Evolutionary conservation across 2,113 vertebrate species (phyloP).

Genomic region (Athene cunicularia): DNA sequence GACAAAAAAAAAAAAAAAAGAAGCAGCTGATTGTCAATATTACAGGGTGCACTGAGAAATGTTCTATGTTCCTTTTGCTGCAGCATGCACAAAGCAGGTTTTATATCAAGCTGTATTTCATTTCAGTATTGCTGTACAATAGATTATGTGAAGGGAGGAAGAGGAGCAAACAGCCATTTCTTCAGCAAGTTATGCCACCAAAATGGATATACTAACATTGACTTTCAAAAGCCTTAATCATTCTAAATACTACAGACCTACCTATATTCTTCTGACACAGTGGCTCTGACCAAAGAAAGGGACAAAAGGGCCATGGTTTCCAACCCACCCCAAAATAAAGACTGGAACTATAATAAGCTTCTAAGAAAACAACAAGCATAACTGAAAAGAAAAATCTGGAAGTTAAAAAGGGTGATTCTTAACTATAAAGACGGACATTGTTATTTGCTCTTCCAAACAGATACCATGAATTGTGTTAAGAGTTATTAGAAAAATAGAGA

Average conservation of each 20-base stretch:
- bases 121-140: neutral
- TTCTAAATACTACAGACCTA: neutral
- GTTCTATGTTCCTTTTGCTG: rapidly evolving
- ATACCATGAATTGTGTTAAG: neutral
- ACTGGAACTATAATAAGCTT: neutral
- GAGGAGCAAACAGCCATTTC: neutral
- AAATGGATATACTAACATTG: neutral
- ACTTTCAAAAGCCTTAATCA: neutral
- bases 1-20: neutral
- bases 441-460: neutral
- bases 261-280: neutral
- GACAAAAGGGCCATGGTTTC: neutral
- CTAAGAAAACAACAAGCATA: neutral
- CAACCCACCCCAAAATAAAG: neutral
- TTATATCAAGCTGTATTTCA: neutral
- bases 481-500: neutral
- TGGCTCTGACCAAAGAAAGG: neutral
- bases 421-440: rapidly evolving
- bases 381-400: neutral
- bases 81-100: neutral
- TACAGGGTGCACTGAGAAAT: neutral
- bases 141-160: neutral
- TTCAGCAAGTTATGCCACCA: neutral
- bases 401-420: neutral
- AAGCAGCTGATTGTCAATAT: neutral